Base-by-base conservation (phyloP, 2,888 invertebrate species). In the Litoditis marina region DNA sequence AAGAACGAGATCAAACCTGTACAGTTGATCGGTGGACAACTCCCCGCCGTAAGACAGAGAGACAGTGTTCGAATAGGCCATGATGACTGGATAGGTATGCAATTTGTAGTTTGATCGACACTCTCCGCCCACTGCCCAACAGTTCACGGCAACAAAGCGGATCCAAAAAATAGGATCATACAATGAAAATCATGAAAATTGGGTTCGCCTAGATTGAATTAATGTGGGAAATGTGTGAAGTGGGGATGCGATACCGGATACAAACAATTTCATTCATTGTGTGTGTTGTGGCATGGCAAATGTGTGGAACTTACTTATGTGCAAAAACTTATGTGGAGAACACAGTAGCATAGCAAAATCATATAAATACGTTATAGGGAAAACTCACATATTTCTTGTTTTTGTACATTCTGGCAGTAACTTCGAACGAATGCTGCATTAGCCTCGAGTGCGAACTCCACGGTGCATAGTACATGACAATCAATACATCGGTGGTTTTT, bases 381-480 rank as follows among this genome's bases (percentile, higher is more conserved):
- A 47, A 47, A 1, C 22, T 47, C 13, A 47, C 49, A 13, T n/a
- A 13, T 13, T 13, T 13, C 16, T 47, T n/a, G 22, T 55, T 36
- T 3, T 31, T 31, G 31, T 72, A 65, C 16, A 32, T 16, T 25
- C 36, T 50, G 32, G 73, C 73, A n/a, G 70, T 60, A 13, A 54
- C 49, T 8, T 59, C 52, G 54, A 55, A 72, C 1, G 55, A 55
- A 30, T 56, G 52, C 46, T 60, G 63, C 28, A 71, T 54, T 46
- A 68, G 63, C 47, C 60, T 60, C 8, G 70, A 70, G 47, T 74
- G 58, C 31, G 74, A 58, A 50, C 74, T 74, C 73, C 73, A 73
- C 4, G 69, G 70, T 16, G 73, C 71, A 55, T 73, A 73, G 55
- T 66, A 73, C 70, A 73, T 71, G 11, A 68, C 60, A 31, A 73